These are phyloP conservation scores for Toxonevra muliebris DNA, from an alignment of 2,888 invertebrate species.

Conservation along the genomic window DNA sequence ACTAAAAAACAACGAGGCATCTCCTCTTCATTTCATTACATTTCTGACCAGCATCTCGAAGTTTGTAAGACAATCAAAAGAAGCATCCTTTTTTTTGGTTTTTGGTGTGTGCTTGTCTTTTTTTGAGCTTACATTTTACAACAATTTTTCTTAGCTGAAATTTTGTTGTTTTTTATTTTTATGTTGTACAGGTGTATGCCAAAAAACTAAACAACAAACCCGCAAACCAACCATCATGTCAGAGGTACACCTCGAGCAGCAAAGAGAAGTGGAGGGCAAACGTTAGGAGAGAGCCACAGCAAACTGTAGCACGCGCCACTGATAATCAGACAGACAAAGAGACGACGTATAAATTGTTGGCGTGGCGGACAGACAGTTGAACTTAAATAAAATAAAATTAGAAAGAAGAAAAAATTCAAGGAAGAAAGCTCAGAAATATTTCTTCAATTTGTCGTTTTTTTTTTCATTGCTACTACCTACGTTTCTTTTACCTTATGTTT, in stretches of 20 bases:
- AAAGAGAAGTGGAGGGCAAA: slow-evolving; percentile 8
- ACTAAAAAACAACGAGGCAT: slow-evolving; percentile 21
- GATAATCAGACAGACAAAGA: slow-evolving; percentile 27
- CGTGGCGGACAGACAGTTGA: slow-evolving; percentile 12
- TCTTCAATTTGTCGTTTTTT: neutral
- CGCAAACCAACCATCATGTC: too few relatives aligned
- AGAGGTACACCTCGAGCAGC: neutral
- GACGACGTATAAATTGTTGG: slow-evolving; percentile 16
- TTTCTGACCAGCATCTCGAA: slow-evolving; percentile 23
- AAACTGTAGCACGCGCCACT: slow-evolving; percentile 36
- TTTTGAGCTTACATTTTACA: slow-evolving; percentile 6
- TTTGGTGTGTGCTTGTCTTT: neutral
- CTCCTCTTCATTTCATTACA: slow-evolving; percentile 22
- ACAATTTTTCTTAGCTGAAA: neutral
- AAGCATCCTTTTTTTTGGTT: slow-evolving; percentile 2
- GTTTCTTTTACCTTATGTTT: neutral
- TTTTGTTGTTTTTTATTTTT: slow-evolving; percentile 21
- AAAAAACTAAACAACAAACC: neutral
- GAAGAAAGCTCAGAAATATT: neutral
- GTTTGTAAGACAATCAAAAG: slow-evolving; percentile 25
- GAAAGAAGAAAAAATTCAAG: neutral
- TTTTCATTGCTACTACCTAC: neutral
- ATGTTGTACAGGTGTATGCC: slow-evolving; percentile 23
- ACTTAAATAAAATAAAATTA: slow-evolving; percentile 16
- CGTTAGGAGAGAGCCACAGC: slow-evolving; percentile 42